Evolutionary conservation across 2,797 vertebrate genomes (phyloP).

Genomic region (Neopelma chrysocephalum): DNA sequence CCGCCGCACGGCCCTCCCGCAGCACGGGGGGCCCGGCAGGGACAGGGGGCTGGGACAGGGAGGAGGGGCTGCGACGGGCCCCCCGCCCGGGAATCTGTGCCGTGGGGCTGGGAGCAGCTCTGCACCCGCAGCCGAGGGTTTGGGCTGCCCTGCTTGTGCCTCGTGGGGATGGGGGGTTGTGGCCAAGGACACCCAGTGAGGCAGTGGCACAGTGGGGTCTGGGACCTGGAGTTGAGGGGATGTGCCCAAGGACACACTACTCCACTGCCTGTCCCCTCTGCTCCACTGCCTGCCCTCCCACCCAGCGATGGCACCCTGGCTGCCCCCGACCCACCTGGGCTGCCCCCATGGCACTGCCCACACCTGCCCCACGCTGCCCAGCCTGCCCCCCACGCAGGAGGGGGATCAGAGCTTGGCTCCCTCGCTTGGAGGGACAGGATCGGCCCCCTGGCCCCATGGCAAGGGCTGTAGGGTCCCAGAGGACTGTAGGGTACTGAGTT

Average conservation of each 20-base stretch:
- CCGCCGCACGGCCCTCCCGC: background rate
- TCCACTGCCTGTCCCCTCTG: background rate
- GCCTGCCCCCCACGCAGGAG: background rate
- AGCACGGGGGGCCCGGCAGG: background rate
- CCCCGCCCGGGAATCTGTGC: background rate
- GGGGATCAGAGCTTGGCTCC: too few relatives aligned
- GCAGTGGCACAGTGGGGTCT: background rate
- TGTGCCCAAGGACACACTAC: rapidly evolving
- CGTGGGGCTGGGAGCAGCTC: background rate
- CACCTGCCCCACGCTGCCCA: background rate
- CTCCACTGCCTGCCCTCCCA: background rate
- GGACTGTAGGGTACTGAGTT: rapidly evolving
- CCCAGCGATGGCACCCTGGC: background rate
- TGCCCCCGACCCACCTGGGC: background rate
- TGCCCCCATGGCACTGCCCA: background rate
- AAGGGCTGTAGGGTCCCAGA: background rate
- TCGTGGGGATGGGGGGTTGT: background rate
- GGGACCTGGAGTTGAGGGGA: background rate
- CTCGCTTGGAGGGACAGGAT: background rate
- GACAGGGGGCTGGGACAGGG: background rate
- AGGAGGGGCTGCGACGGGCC: background rate
- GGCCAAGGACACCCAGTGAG: background rate
- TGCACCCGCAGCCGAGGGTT: rapidly evolving
- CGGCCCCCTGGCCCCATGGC: background rate
- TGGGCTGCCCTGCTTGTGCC: background rate